A percentile compares a stretch with the other conserved stretches of the same genome.
These are phyloP conservation scores for Pantala flavescens DNA, from an alignment of 1,140 invertebrate genomes.

Conservation along the genomic window DNA sequence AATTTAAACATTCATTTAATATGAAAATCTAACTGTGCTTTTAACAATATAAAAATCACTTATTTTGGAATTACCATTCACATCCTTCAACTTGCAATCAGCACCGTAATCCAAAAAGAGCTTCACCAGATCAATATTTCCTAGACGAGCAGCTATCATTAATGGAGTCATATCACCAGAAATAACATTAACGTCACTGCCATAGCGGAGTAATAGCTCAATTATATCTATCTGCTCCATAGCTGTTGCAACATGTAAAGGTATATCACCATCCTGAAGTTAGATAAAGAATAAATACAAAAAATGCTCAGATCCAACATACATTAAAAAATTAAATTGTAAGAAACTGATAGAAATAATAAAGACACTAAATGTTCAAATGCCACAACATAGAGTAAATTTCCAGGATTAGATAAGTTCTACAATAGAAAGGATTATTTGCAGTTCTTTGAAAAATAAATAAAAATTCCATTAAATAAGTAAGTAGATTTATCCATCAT, in stretches of 20 bases:
- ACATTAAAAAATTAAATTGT: no score
- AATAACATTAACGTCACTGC: conserved; percentile 20
- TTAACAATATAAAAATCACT: no score
- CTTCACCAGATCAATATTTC: conserved; percentile 26
- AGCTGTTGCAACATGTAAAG: conserved; percentile 21
- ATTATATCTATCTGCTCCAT: conserved; percentile 19
- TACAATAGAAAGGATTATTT: no score
- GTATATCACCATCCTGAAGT: conserved; percentile 17
- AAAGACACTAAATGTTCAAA: no score
- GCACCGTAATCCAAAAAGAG: conserved; percentile 29
- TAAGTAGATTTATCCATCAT: no score
- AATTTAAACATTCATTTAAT: no score
- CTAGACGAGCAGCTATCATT: conserved; percentile 23
- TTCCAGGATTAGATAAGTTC: no score
- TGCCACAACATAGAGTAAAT: no score
- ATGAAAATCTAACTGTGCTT: no score
- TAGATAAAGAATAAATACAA: neutral
- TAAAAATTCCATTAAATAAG: no score
- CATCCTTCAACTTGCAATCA: conserved; percentile 26
- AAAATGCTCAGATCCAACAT: neutral
- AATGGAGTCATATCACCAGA: conserved; percentile 21
- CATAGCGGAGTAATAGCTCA: conserved; percentile 22
- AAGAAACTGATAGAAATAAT: no score
- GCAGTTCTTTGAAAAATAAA: no score
- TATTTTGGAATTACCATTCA: conserved; percentile 23